Evolutionary conservation across 2,888 invertebrate genomes (phyloP), one percentile per base, ranked within the genome.

Genomic region (Caprella mutica): DNA sequence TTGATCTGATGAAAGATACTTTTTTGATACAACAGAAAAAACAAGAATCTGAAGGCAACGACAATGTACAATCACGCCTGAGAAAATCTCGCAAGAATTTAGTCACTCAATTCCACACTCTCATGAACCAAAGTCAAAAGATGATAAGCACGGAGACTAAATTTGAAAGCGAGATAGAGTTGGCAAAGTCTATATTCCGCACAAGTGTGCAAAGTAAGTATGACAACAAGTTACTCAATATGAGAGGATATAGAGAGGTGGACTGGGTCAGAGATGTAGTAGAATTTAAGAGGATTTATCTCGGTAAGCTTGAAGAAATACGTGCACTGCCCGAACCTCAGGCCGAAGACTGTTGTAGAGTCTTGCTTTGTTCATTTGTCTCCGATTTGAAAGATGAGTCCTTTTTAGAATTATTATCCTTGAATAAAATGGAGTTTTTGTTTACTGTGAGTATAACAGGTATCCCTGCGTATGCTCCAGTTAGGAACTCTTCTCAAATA

Each of bases 291-390:
- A 46, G 46, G 8, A 19, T 59, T 5, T 59, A 52, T 23, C 29
- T 30, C 12, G 30, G 33, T 5, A 5, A 29, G 5, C 48, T 42
- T 19, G 27, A 26, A 5, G 30, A 26, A 17, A 33, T 59, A 14
- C 5, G n/a, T 17, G 38, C 19, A 5, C 44, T 59, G 6, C 53
- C 53, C 17, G 30, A 46, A 5, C 8, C 30, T 24, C 17, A 26
- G 2, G 52, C 58, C 23, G 61, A 61, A 1, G 61, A 61, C 35
- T 58, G 61, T 23, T 61, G 61, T 35, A 38, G 58, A 9, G 39
- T 61, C n/a, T 43, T 54, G 5, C 27, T 61, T 46, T 40, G 44
- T 12, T 61, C 61, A 6, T 51, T 51, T 12, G 8, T 61, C 9
- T 17, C 24, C 14, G 61, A 61, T 19, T 52, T 61, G 5, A 51